Evolutionary conservation across 2,888 invertebrate species (phyloP).

Genomic region (Drosophila setosimentum): DNA sequence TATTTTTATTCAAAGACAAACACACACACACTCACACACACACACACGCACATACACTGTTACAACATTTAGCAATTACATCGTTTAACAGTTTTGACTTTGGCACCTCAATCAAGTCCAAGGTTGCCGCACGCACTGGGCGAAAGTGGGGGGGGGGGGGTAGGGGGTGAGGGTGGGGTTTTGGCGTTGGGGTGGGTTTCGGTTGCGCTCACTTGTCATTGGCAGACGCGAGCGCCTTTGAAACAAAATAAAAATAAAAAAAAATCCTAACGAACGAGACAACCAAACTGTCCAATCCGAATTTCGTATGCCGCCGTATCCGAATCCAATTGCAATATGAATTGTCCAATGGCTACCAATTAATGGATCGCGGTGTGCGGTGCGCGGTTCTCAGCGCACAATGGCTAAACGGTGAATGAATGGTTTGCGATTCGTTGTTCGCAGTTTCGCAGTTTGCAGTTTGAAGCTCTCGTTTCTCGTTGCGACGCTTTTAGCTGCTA

Average conservation of each 20-base stretch:
- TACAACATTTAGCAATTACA: slow-evolving; percentile 24
- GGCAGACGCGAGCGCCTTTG: not conserved
- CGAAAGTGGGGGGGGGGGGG: not conserved
- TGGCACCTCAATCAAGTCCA: slow-evolving; percentile 52
- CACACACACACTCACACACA: slow-evolving; percentile 20
- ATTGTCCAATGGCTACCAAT: not conserved
- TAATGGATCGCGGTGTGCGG: not conserved
- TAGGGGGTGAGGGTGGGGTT: not conserved
- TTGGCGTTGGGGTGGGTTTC: not conserved
- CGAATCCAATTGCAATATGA: slow-evolving; percentile 15
- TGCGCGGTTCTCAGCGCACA: not conserved
- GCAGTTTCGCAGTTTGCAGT: not conserved
- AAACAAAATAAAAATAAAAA: not conserved
- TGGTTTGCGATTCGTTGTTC: slow-evolving; percentile 9
- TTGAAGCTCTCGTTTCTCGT: not conserved
- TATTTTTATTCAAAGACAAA: slow-evolving; percentile 48
- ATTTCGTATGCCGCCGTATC: not conserved
- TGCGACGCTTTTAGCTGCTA: slow-evolving; percentile 47
- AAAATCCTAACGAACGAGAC: not conserved
- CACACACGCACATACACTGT: slow-evolving; percentile 8
- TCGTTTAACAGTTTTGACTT: slow-evolving; percentile 38
- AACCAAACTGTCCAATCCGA: not conserved
- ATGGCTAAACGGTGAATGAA: not conserved
- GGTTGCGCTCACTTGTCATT: slow-evolving; percentile 21
- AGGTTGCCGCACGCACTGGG: slow-evolving; percentile 42